A percentile compares a stretch with the other conserved stretches of the same genome.
phyloP scores from a whole-genome alignment of 2,797 vertebrate genomes.

The Sarcophilus harrisii region DNA sequence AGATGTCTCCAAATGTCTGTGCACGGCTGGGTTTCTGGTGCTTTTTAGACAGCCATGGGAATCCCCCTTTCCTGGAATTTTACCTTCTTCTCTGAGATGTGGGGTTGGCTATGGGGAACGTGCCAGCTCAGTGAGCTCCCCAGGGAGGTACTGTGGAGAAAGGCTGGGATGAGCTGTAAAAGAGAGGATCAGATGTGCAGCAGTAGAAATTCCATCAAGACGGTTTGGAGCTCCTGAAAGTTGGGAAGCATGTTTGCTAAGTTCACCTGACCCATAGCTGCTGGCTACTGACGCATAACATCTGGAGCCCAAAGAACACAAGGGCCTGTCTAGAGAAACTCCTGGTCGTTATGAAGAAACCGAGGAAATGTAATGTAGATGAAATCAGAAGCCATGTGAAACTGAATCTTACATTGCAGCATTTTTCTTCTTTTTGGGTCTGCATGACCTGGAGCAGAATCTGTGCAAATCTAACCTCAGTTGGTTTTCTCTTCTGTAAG shows the following conservation, averaged over 20 bases:
- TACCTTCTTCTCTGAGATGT: slow-evolving; percentile 15
- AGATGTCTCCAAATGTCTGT: slow-evolving; percentile 4
- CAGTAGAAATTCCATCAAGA: neutral
- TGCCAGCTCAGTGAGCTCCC: neutral
- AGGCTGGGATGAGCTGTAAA: neutral
- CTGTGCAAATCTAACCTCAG: neutral
- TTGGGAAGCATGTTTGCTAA: neutral
- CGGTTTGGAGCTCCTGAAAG: neutral
- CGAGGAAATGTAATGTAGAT: slow-evolving; percentile 3
- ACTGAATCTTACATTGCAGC: neutral
- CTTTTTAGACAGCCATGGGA: neutral
- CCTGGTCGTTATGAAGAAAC: neutral
- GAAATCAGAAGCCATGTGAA: slow-evolving; percentile 7
- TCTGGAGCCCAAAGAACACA: neutral
- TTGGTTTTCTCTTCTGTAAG: neutral
- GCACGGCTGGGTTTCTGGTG: slow-evolving; percentile 1
- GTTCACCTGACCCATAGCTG: neutral
- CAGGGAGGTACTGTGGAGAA: neutral
- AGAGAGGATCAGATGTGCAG: neutral
- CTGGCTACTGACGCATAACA: neutral
- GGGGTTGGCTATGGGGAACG: neutral
- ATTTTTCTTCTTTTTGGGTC: neutral
- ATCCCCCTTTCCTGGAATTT: slow-evolving; percentile 5
- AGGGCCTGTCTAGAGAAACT: neutral
- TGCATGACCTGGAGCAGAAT: neutral